Evolutionary conservation across 2,888 invertebrate species (phyloP), one percentile per base, ranked within the genome.

Genomic region (Pseudeuparius sepicola): DNA sequence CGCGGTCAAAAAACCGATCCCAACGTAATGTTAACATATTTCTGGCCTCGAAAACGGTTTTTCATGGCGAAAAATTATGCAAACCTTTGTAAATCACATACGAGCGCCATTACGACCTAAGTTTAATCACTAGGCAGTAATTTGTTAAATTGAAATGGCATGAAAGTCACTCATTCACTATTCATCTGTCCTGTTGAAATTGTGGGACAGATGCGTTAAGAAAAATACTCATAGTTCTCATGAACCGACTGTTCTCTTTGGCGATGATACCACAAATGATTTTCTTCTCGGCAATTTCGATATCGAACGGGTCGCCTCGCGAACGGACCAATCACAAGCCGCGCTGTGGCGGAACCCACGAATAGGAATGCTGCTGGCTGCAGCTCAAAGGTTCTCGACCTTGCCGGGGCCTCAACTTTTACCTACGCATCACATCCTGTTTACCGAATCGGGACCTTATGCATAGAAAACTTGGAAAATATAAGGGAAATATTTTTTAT

Each of bases 211-310:
- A 60, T 50, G 54, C 54, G 52, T 50, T 50, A 48, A 45, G 49
- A 48, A 54, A 54, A 54, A 58, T 61, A 60, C 61, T 60, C 61
- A 62, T 61, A 53, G 55, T 57, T 49, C 53, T 55, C 55, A 53
- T 54, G 40, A 60, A 57, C 61, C 61, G 61, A 63, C 63, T 63
- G 50, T 61, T 61, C 60, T 58, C 59, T 61, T 56, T 54, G 59
- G 61, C 63, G 63, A 56, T 55, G 59, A 59, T 60, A 60, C 61
- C 63, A 63, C 63, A 63, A 63, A 61, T 63, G 61, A 57, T 49
- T 55, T 56, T 51, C 50, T 47, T 43, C 29, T 34, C 46, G 36
- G 48, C 50, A 52, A 54, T 53, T 53, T 46, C 41, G 47, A 46
- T 53, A 53, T 52, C 50, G 53, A 52, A 47, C 46, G 48, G 46